Conservation (phyloP, 1,140 invertebrate genomes). For the Rhagoletis pomonella region DNA sequence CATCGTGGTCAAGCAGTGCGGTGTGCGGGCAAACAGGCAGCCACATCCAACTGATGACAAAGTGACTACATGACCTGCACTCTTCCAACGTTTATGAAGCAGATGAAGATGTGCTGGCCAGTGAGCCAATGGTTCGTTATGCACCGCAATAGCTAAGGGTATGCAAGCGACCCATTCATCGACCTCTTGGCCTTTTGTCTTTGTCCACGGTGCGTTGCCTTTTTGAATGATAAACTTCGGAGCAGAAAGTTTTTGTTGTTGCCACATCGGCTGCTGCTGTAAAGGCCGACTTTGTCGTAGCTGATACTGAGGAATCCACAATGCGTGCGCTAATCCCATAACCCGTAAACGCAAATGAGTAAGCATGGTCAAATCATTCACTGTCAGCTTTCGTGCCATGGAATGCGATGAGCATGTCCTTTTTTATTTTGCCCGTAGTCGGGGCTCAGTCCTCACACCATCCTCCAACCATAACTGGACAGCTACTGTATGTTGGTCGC, state of each 20-base stretch:
- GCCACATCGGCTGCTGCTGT: neutral
- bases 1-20: neutral
- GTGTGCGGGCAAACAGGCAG: too few species aligned
- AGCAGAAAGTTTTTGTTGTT: neutral
- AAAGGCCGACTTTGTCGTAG: neutral
- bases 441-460: neutral
- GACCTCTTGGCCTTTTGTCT: conserved; percentile 40
- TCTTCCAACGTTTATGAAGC: too few species aligned
- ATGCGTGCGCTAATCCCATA: conserved; percentile 35
- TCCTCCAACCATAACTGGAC: neutral
- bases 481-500: neutral
- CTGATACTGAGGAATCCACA: neutral
- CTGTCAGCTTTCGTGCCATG: conserved; percentile 69
- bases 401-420: conserved; percentile 69
- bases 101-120: neutral
- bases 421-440: conserved; percentile 43
- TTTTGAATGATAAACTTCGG: conserved; percentile 34
- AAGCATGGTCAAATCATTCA: conserved; percentile 72
- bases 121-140: neutral
- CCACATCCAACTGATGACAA: conserved; percentile 13
- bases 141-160: neutral
- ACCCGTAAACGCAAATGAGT: conserved; percentile 32
- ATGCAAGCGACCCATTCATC: neutral
- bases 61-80: conserved; percentile 17
- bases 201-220: neutral